Percentiles rank a stretch among this genome's conserved stretches.
These are phyloP conservation scores for Muscicapa adusta DNA, from an alignment of 2,113 vertebrate genomes.

Conservation along the genomic window DNA sequence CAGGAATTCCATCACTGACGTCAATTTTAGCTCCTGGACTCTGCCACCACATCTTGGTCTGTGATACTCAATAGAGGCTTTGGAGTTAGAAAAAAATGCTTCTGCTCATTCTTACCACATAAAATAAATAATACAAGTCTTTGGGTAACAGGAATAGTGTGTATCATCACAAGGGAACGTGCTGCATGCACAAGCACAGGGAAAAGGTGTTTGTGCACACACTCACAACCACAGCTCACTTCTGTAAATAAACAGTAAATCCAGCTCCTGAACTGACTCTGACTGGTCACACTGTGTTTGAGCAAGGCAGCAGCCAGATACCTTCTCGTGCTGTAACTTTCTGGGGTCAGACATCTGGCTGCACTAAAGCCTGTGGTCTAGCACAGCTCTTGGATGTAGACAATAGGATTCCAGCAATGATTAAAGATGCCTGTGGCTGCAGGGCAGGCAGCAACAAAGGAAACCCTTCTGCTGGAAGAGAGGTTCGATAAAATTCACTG, in stretches of 20 bases:
- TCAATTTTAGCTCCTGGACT: background rate
- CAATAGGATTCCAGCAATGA: background rate
- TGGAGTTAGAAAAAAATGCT: background rate
- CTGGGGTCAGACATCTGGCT: background rate
- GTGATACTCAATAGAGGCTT: accelerated
- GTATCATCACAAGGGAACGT: accelerated
- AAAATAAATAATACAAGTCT: background rate
- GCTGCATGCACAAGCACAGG: background rate
- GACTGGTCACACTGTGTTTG: background rate
- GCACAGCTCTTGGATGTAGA: background rate
- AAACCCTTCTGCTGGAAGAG: background rate
- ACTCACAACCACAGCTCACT: background rate
- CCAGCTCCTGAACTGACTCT: background rate
- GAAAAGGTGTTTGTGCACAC: background rate
- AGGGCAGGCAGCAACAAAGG: background rate
- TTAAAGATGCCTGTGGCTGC: constrained; percentile 12
- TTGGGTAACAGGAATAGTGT: background rate
- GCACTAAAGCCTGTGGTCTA: background rate
- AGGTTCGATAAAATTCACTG: background rate
- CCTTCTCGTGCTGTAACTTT: background rate
- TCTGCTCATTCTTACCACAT: background rate
- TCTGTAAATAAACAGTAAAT: background rate
- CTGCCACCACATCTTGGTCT: too few relatives aligned
- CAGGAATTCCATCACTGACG: background rate
- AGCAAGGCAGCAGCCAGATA: background rate